Evolutionary conservation across 2,888 invertebrate genomes (phyloP), one percentile per base, ranked within the genome.

Genomic region (Sycophila texana): DNA sequence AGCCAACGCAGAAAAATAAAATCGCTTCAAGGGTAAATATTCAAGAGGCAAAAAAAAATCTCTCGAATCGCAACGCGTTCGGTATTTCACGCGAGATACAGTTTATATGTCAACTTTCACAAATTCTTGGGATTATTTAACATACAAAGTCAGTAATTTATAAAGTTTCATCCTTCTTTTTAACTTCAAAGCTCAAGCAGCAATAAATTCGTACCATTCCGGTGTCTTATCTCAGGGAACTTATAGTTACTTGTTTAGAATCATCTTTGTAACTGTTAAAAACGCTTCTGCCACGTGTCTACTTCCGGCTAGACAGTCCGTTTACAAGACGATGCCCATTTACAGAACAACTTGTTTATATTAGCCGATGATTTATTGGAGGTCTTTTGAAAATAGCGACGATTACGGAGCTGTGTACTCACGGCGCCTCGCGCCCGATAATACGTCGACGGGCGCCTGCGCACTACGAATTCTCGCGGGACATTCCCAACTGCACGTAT

Each of bases 391-490:
- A 66, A 79, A 79, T 66, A 74, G 51, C 20, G 66, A 26, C 53
- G 79, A 75, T 75, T 75, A 75, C 65, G 51, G 63, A 65, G 61
- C 58, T 79, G 57, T 79, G 55, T 74, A 74, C 68, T 63, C 68
- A 57, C 63, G 63, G 57, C 70, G 74, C 58, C 74, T 66, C 72
- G 79, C 66, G 18, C 26, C 12, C 39, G 60, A 71, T 71, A 66
- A 66, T 71, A 57, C 53, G 7, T 10, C 3, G 3, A 26, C 55
- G 20, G 18, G 71, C 70, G 65, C 74, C 66, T 61, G 79, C 79
- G 79, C 78, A 14, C 30, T 18, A 14, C n/a, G 51, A 16, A 51
- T 51, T 30, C 51, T 53, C 22, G 47, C 22, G n/a, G 61, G 39
- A 75, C 18, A 22, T 58, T 79, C 47, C 57, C 65, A 58, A 30